Percentiles rank a stretch among this genome's conserved stretches.
Evolutionary conservation across 1,140 invertebrate species (phyloP).

Genomic region (Drosophila punjabiensis): DNA sequence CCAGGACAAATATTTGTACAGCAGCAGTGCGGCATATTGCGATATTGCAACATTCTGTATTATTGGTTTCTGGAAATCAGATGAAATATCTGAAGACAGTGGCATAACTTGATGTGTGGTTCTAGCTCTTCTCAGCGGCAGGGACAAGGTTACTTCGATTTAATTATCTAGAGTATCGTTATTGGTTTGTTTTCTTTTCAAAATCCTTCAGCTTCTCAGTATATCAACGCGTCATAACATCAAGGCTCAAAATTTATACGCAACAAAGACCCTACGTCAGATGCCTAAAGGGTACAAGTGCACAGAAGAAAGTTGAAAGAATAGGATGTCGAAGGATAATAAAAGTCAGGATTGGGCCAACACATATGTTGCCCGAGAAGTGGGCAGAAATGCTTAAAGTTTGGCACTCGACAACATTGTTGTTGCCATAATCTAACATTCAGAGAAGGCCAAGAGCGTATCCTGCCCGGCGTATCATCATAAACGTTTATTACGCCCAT

Average conservation of each 20-base stretch:
- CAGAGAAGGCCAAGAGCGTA: not conserved
- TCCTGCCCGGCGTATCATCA: conserved; percentile 60
- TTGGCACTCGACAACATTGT: conserved; percentile 58
- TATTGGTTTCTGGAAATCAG: conserved; percentile 10
- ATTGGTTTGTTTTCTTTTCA: not conserved
- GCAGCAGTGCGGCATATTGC: conserved; percentile 48
- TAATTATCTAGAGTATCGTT: not conserved
- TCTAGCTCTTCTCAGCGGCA: not conserved
- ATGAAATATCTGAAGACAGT: conserved; percentile 10
- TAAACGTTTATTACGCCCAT: conserved; percentile 79
- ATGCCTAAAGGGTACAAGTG: not conserved
- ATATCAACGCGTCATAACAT: not conserved
- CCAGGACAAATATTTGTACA: conserved; percentile 50
- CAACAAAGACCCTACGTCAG: not conserved
- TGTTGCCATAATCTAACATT: conserved; percentile 41
- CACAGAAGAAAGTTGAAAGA: not conserved
- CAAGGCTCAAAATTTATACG: not conserved
- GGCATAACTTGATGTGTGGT: not conserved
- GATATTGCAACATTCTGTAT: conserved; percentile 23
- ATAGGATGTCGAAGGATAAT: conserved; percentile 18
- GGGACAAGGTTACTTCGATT: not conserved
- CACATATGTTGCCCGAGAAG: conserved; percentile 13
- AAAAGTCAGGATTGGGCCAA: conserved; percentile 21
- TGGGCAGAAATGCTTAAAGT: conserved; percentile 50
- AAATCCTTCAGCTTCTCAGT: not conserved